phyloP scores from a whole-genome alignment of 2,888 invertebrate genomes.

The Hypercompe scribonia region DNA sequence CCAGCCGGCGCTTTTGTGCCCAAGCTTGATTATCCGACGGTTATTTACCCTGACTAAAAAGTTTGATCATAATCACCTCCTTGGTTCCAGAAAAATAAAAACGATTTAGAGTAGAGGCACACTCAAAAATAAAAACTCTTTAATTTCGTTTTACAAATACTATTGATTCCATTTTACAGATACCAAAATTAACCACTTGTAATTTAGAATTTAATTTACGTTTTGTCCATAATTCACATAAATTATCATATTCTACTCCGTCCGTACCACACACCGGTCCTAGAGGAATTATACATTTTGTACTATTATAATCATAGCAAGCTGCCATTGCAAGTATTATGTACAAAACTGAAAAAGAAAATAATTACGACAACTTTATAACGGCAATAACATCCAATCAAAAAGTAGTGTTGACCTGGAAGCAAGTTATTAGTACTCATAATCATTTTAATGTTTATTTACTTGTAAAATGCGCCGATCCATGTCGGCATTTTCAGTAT shows the following conservation, averaged over 20 bases:
- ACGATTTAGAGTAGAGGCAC: too few relatives aligned
- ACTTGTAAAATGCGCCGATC: too few relatives aligned
- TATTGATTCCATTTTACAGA: constrained; percentile 1
- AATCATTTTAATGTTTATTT: too few relatives aligned
- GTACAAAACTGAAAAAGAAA: constrained; percentile 12
- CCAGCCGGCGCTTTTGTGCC: too few relatives aligned
- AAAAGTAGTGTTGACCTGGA: too few relatives aligned
- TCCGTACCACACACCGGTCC: constrained; percentile 23
- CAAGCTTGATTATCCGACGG: neutral
- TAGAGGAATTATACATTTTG: neutral
- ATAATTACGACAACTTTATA: neutral
- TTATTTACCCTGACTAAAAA: neutral
- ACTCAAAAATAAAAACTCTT: too few relatives aligned
- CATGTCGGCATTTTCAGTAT: too few relatives aligned
- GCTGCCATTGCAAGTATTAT: constrained; percentile 3
- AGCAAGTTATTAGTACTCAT: too few relatives aligned
- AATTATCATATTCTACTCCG: neutral
- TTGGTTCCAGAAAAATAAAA: too few relatives aligned
- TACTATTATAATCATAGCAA: neutral
- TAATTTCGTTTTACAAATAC: neutral
- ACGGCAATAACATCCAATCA: neutral
- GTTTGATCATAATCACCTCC: neutral
- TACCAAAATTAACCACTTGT: constrained; percentile 8
- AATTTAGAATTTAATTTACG: neutral
- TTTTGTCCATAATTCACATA: constrained; percentile 12